These are phyloP conservation scores for Smutsia gigantea DNA, from an alignment of 2,797 vertebrate genomes.

Conservation along the genomic window DNA sequence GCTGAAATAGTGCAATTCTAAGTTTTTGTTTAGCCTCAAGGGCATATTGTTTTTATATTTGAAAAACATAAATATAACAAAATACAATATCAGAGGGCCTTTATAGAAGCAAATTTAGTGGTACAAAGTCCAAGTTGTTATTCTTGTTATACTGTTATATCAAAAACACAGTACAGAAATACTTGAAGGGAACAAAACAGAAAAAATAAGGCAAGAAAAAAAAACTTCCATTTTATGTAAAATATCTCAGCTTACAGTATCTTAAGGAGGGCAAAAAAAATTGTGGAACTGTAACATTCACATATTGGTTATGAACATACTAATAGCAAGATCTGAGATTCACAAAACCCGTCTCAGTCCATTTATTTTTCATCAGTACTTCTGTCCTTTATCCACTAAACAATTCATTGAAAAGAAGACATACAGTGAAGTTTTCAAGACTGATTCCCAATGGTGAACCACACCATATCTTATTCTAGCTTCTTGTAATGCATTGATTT, in stretches of 20 bases:
- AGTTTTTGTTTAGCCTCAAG: conserved; percentile 29
- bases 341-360: neutral
- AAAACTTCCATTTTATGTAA: conserved; percentile 56
- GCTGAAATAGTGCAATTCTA: neutral
- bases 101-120: conserved; percentile 34
- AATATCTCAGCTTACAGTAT: conserved; percentile 55
- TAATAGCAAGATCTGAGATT: conserved; percentile 58
- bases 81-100: neutral
- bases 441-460: conserved; percentile 53
- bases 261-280: neutral
- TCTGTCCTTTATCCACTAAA: conserved; percentile 41
- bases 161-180: conserved; percentile 52
- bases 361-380: conserved; percentile 57
- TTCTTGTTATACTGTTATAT: neutral
- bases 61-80: conserved; percentile 57
- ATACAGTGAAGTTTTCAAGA: conserved; percentile 40
- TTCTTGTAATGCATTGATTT: neutral
- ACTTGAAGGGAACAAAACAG: conserved; percentile 58
- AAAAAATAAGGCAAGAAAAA: conserved; percentile 62
- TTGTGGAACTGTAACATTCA: neutral
- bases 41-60: conserved; percentile 36
- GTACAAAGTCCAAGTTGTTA: neutral
- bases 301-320: neutral
- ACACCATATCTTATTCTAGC: neutral
- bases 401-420: conserved; percentile 44